phyloP scores from a whole-genome alignment of 2,797 vertebrate genomes.

The Acanthurus leucopareius region DNA sequence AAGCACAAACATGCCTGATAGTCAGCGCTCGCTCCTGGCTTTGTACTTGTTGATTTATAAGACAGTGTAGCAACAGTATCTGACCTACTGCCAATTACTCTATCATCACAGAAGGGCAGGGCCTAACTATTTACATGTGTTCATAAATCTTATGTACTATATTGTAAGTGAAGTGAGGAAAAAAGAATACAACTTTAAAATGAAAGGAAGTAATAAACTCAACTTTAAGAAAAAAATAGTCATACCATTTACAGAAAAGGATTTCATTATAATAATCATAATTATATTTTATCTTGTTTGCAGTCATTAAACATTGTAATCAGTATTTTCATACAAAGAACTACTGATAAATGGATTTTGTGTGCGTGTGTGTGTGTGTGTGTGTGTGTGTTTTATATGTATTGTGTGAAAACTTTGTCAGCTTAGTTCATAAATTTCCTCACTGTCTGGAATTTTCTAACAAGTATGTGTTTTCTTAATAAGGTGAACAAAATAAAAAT shows the following conservation, averaged over 20 bases:
- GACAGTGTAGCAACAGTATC: constrained; percentile 67
- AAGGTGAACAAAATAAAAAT: background rate
- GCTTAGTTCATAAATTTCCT: background rate
- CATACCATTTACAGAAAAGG: background rate
- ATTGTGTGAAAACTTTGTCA: background rate
- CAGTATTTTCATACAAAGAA: background rate
- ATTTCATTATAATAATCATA: background rate
- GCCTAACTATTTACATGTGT: constrained; percentile 63
- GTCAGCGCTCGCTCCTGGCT: constrained; percentile 53
- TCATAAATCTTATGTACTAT: constrained; percentile 34
- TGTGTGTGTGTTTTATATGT: too few species aligned
- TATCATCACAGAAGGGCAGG: constrained; percentile 69
- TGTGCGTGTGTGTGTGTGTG: too few species aligned
- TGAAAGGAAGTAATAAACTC: background rate
- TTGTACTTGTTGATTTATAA: constrained; percentile 79
- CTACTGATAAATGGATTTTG: background rate
- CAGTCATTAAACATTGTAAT: background rate
- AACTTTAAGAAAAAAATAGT: background rate
- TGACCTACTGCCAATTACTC: constrained; percentile 74
- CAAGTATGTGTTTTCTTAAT: background rate
- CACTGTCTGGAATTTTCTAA: background rate
- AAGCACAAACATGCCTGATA: constrained; percentile 68
- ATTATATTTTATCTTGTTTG: background rate
- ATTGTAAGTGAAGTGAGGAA: background rate
- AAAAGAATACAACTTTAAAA: background rate